Evolutionary conservation across 1,140 invertebrate genomes (phyloP), one percentile per base, ranked within the genome.

Genomic region (Matsumurasca onukii): DNA sequence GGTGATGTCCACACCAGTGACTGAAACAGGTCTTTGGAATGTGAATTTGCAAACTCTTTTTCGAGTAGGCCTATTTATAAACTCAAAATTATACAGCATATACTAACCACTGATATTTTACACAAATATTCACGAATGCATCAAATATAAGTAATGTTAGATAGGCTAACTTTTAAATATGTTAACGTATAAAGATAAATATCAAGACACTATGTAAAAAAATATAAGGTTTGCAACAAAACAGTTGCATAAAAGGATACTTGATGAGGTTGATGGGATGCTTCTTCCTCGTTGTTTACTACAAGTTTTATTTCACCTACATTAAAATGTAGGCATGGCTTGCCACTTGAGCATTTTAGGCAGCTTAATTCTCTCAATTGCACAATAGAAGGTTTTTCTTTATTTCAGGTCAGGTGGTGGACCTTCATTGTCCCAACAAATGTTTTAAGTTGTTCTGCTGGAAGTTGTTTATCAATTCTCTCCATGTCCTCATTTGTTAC

Each of bases 381-480:
- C n/a, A 66, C 9, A 66, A 66, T 13, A 13, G 30, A 2, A 9
- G 31, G 64, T 24, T 66, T 66, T 66, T 66, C 64, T 48, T 51
- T 66, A 51, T 66, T 45, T 29, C 39, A 66, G 31, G 64, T 66
- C 24, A 66, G 45, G 22, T 66, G 64, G 45, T 66, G 39, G 13
- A 67, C 31, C 34, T 67, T 59, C 66, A 67, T 67, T 3, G 66
- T 67, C 17, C 29, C 66, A 67, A 34, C 20, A 27, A 57, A 65
- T 3, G 25, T 66, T 66, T 49, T 49, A 3, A 66, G 9, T 5
- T 34, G 45, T 66, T 66, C 31, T 22, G 45, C 39, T 29, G 64
- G 20, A 27, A 66, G 51, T 2, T 49, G 15, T 48, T 45, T 45
- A 66, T 66, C 64, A 25, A 49, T 65, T 65, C 61, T 22, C 34